These are phyloP conservation scores for Clupea harengus DNA, from an alignment of 2,113 vertebrate genomes.

Conservation along the genomic window DNA sequence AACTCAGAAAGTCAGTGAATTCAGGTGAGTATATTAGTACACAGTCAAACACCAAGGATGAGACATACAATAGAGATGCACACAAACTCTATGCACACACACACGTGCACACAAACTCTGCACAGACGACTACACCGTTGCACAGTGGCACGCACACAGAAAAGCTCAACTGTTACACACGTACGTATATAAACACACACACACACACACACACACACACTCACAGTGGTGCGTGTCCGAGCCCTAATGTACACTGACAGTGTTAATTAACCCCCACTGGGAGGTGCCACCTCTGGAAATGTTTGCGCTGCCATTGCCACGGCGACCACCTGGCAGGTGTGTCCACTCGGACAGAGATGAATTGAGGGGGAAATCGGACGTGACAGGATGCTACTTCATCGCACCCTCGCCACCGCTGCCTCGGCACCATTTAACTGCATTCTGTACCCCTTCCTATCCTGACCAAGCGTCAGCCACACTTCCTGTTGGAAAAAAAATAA, in stretches of 20 bases:
- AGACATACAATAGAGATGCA: no score
- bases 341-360: slow-evolving; percentile 18
- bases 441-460: background rate
- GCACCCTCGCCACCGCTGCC: background rate
- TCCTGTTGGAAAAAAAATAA: background rate
- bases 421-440: background rate
- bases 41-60: no score
- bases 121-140: background rate
- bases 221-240: background rate
- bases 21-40: no score
- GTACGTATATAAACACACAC: background rate
- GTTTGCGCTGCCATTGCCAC: background rate
- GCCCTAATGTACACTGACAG: background rate
- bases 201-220: background rate
- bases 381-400: slow-evolving; percentile 32
- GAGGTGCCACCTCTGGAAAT: background rate
- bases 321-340: background rate
- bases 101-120: no score
- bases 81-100: no score
- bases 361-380: slow-evolving; percentile 18
- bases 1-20: no score
- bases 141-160: background rate
- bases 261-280: slow-evolving; percentile 31
- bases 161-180: background rate
- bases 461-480: background rate